Conservation (phyloP, 2,113 vertebrate species). For the Burhinus bistriatus region DNA sequence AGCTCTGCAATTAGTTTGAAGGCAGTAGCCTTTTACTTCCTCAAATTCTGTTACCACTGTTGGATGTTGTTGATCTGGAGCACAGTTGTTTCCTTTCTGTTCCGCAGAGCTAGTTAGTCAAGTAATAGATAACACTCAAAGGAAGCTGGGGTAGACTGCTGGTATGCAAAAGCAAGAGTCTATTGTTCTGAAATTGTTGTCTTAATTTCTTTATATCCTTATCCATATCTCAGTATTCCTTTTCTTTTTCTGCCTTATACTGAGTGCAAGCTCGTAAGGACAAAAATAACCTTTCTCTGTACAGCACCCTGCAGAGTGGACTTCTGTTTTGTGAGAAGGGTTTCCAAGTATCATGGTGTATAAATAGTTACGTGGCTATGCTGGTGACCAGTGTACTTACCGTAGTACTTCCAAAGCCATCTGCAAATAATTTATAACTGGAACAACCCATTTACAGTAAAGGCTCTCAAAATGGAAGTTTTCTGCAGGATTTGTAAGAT, state of each 20-base stretch:
- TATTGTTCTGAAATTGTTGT: not conserved
- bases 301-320: not conserved
- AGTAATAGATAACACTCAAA: not conserved
- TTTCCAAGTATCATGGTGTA: not conserved
- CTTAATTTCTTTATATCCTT: not conserved
- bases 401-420: not conserved
- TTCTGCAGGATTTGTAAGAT: not conserved
- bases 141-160: not conserved
- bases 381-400: not conserved
- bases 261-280: not conserved
- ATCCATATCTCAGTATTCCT: not conserved
- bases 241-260: not conserved
- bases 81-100: not conserved
- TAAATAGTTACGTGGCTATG: not conserved
- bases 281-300: not conserved
- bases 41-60: not conserved
- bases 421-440: not conserved
- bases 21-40: not conserved
- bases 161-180: not conserved
- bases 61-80: not conserved
- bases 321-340: slow-evolving; percentile 15
- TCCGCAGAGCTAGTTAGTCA: not conserved
- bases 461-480: not conserved
- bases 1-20: not conserved
- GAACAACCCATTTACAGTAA: not conserved